phyloP scores from a whole-genome alignment of 2,797 vertebrate genomes.

The Cossypha heuglini region DNA sequence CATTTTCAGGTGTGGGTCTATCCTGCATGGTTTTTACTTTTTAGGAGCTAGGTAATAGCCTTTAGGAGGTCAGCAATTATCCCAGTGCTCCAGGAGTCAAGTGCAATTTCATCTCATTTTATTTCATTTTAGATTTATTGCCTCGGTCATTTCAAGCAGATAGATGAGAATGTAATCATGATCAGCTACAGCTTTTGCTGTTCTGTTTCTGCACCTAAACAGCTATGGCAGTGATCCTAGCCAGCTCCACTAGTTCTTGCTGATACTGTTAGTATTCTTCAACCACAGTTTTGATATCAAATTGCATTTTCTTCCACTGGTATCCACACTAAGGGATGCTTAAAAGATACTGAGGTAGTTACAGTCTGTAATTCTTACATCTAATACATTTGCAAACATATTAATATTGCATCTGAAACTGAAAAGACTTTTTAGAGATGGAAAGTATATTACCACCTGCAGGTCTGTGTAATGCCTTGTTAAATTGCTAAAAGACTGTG shows the following conservation, averaged over 20 bases:
- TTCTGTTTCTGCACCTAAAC: not conserved
- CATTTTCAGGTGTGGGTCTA: constrained; percentile 28
- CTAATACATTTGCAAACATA: not conserved
- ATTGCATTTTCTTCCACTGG: not conserved
- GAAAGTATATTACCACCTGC: not conserved
- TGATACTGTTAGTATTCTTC: not conserved
- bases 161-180: constrained; percentile 29
- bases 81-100: constrained; percentile 48
- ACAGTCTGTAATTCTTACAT: not conserved
- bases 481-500: not conserved
- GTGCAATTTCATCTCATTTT: constrained; percentile 57
- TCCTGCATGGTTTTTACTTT: constrained; percentile 17
- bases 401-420: not conserved
- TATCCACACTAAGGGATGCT: not conserved
- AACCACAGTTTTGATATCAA: not conserved
- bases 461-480: not conserved
- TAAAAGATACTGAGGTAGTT: not conserved
- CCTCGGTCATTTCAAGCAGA: constrained; percentile 41
- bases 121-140: constrained; percentile 56
- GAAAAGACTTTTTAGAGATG: not conserved
- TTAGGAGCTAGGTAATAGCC: constrained; percentile 39
- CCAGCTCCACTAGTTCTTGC: not conserved
- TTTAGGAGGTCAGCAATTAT: constrained; percentile 58
- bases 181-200: constrained; percentile 17
- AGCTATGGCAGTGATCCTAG: not conserved